Evolutionary conservation across 1,140 invertebrate species (phyloP).

Genomic region (Bradysia coprophila): DNA sequence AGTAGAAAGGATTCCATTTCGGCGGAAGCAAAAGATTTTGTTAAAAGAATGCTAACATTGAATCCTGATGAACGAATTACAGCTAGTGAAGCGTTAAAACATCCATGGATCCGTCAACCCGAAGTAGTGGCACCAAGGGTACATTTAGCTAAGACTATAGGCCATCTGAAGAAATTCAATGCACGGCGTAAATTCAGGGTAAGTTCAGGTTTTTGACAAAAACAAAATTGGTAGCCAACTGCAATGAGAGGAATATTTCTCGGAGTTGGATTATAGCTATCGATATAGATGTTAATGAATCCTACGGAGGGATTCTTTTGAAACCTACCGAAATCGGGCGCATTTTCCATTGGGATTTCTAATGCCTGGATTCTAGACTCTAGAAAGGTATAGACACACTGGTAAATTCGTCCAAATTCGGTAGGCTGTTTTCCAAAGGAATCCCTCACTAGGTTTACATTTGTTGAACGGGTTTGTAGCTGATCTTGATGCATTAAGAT

Average conservation of each 20-base stretch:
- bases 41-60: constrained; percentile 87
- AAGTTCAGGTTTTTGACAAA: constrained; percentile 14
- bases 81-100: constrained; percentile 75
- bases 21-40: constrained; percentile 83
- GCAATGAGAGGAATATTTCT: not conserved
- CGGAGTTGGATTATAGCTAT: not conserved
- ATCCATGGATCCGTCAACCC: constrained; percentile 90
- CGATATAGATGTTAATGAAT: constrained; percentile 5
- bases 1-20: constrained; percentile 96
- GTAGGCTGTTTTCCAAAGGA: too few species aligned
- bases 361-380: not conserved
- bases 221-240: not conserved
- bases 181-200: constrained; percentile 87
- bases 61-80: constrained; percentile 82
- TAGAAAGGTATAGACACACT: not conserved
- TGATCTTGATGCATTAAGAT: too few species aligned
- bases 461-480: too few species aligned
- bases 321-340: too few species aligned
- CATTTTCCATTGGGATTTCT: too few species aligned
- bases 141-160: constrained; percentile 87
- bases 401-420: not conserved
- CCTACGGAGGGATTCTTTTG: not conserved
- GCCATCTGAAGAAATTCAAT: constrained; percentile 94
- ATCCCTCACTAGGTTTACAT: too few species aligned
- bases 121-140: constrained; percentile 79